Conservation (phyloP, 2,888 invertebrate species). For the Tanypteryx hageni region DNA sequence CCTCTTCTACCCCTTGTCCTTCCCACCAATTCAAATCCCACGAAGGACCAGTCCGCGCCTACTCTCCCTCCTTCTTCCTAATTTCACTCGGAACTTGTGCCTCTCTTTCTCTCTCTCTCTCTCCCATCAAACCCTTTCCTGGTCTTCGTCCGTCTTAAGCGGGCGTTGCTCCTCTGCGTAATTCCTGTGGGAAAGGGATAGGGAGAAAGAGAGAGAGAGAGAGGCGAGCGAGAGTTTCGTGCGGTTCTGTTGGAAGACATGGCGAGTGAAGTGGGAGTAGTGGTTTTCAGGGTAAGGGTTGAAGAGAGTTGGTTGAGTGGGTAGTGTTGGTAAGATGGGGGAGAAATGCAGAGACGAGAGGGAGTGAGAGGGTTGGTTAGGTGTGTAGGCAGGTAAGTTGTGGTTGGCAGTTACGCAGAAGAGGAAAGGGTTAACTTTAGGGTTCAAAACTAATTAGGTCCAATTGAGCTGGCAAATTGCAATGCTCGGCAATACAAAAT, state of each 20-base stretch:
- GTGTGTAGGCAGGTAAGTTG: neutral
- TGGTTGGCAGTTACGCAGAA: neutral
- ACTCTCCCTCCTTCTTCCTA: neutral
- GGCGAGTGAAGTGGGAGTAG: conserved; percentile 17
- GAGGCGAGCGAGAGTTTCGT: neutral
- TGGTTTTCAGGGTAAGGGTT: conserved; percentile 12
- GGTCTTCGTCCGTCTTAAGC: neutral
- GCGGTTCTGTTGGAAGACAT: neutral
- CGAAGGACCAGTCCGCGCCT: neutral
- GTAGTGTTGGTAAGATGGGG: neutral
- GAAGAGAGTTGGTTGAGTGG: conserved; percentile 30
- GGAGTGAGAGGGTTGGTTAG: neutral
- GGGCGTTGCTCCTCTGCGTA: neutral
- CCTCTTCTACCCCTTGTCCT: neutral
- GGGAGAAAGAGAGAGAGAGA: no score
- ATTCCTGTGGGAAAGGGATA: conserved; percentile 41
- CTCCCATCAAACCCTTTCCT: neutral
- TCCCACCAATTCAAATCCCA: neutral
- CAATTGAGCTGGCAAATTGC: conserved; percentile 34
- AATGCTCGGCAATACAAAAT: conserved; percentile 4
- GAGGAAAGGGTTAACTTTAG: conserved; percentile 1
- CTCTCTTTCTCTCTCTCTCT: neutral
- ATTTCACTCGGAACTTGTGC: neutral
- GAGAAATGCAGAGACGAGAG: neutral
- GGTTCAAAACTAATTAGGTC: conserved; percentile 42